These are phyloP conservation scores for Acleris holmiana DNA, from an alignment of 2,888 invertebrate species.

Conservation along the genomic window DNA sequence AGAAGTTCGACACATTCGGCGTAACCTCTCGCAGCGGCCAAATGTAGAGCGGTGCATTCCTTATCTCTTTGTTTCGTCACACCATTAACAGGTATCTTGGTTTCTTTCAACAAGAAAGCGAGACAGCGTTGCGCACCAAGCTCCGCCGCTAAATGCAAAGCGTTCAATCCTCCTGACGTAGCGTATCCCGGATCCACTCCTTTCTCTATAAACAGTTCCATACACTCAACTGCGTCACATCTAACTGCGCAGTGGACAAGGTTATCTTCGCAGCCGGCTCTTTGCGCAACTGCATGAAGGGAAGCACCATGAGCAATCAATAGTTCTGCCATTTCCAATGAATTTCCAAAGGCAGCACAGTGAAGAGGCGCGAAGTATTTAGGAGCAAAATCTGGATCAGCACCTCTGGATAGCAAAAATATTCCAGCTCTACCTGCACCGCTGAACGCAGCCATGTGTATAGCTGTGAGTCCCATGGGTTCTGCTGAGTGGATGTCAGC, in stretches of 20 bases:
- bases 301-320: slow-evolving; percentile 89
- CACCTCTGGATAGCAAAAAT: slow-evolving; percentile 87
- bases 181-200: slow-evolving; percentile 91
- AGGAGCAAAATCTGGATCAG: slow-evolving; percentile 87
- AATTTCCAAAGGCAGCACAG: slow-evolving; percentile 95
- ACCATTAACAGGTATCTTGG: slow-evolving; percentile 88
- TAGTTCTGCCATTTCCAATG: slow-evolving; percentile 90
- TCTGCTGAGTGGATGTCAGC: slow-evolving; percentile 89
- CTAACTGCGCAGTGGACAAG: slow-evolving; percentile 93
- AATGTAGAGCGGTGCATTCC: slow-evolving; percentile 91
- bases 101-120: slow-evolving; percentile 89
- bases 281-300: slow-evolving; percentile 87
- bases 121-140: slow-evolving; percentile 90
- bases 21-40: slow-evolving; percentile 94
- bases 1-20: slow-evolving; percentile 92
- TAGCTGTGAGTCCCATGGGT: slow-evolving; percentile 89
- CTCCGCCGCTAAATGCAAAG: slow-evolving; percentile 92
- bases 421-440: slow-evolving; percentile 88
- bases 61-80: slow-evolving; percentile 89
- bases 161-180: slow-evolving; percentile 90
- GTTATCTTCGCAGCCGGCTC: slow-evolving; percentile 89
- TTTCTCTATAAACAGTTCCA: slow-evolving; percentile 89
- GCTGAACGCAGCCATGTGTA: slow-evolving; percentile 91
- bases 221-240: slow-evolving; percentile 91
- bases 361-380: slow-evolving; percentile 93